A percentile compares a stretch with the other conserved stretches of the same genome.
phyloP scores from a whole-genome alignment of 2,888 invertebrate species.

The Pristionchus fissidentatus region DNA sequence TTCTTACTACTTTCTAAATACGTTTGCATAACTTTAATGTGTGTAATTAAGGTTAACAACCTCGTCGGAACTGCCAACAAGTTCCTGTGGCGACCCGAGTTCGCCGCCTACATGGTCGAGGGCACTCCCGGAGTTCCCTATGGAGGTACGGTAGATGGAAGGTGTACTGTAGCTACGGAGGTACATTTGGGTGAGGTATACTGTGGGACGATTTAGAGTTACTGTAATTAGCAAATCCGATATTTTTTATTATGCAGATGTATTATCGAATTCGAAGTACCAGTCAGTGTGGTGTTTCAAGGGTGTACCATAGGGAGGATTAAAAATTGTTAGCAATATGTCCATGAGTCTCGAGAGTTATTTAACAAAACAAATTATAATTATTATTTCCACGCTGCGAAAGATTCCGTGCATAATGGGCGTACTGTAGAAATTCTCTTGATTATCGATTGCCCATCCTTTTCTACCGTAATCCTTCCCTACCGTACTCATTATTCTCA shows the following conservation, averaged over 20 bases:
- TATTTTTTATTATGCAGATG: no score
- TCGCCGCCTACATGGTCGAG: slow-evolving; percentile 97
- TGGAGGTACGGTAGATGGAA: slow-evolving; percentile 64
- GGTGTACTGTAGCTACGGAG: not conserved
- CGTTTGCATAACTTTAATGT: not conserved
- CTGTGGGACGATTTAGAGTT: not conserved
- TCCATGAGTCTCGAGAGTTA: no score
- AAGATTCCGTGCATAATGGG: no score
- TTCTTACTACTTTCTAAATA: not conserved
- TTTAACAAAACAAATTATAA: no score
- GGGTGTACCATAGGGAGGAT: no score
- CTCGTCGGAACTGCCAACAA: slow-evolving; percentile 72
- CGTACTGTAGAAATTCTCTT: not conserved
- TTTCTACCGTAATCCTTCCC: no score
- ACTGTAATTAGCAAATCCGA: no score
- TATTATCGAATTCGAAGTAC: no score
- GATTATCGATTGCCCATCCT: not conserved
- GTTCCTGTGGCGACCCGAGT: slow-evolving; percentile 93
- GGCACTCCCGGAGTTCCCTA: slow-evolving; percentile 89
- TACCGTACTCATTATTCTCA: slow-evolving; percentile 49
- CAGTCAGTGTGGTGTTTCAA: no score
- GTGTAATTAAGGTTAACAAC: slow-evolving; percentile 60
- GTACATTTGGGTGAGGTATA: not conserved
- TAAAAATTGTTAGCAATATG: no score
- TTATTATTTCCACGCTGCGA: no score